Evolutionary conservation across 2,113 vertebrate genomes (phyloP), one percentile per base, ranked within the genome.

Genomic region (Mormyrus lacerda): DNA sequence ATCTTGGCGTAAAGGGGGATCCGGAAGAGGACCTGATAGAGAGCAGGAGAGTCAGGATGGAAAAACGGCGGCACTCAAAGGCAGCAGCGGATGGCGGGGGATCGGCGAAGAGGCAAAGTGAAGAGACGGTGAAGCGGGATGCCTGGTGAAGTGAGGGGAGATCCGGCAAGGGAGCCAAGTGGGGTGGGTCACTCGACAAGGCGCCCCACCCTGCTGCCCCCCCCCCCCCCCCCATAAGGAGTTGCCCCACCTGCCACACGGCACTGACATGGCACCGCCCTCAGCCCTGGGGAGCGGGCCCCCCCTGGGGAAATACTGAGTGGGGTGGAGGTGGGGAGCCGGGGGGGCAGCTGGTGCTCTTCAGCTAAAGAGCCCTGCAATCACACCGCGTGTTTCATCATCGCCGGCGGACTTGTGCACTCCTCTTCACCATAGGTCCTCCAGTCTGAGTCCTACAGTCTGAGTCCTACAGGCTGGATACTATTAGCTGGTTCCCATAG

Each of bases 191-290:
- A 92, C 93, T 95, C 91, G 93, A 91, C 91, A 93, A 90, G 91
- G 93, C 92, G 93, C 93, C 93, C 95, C 94, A 94, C 93, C 94
- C 92, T 91, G 94, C 94, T 95, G 94, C 91, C 94, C 92, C 90
- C 89, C 2, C 9, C 89, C 91, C 94, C 92, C 90, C 89, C 2
- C 9, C 89, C 73, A 85, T 50, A 50, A 24, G 69, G 91, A 92
- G 92, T 94, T 73, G 89, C 91, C 91, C 92, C 91, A 95, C 94
- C 93, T 92, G 91, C 90, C 91, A 6, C 89, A 91, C 90, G 90
- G 92, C 91, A 92, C 90, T 94, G 94, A 94, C 93, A 94, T 91
- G 89, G 91, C 88, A 88, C 42, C 87, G 58, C 91, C 90, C 89
- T 88, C 91, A 48, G 47, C n/a, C 53, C 50, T 61, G 58, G 88